Evolutionary conservation across 2,888 invertebrate species (phyloP).

Genomic region (Salticus scenicus): DNA sequence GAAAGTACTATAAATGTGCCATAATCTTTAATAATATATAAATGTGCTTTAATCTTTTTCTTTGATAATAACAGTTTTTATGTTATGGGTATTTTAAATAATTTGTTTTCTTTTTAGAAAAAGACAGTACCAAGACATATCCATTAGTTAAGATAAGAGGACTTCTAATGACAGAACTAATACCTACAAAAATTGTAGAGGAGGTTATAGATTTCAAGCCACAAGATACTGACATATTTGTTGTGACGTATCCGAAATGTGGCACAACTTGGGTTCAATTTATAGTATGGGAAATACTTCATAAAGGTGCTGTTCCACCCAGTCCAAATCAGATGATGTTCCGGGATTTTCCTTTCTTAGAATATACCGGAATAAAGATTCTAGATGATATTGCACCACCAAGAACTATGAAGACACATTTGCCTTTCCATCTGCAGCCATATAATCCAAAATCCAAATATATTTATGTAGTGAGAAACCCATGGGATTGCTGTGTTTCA

Average conservation of each 20-base stretch:
- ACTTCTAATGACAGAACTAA: constrained; percentile 28
- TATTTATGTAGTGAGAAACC: constrained; percentile 77
- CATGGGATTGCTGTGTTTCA: constrained; percentile 77
- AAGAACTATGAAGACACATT: constrained; percentile 63
- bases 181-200: background rate
- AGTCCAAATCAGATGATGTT: constrained; percentile 59
- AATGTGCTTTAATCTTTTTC: too few relatives aligned
- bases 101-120: too few relatives aligned
- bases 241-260: constrained; percentile 69
- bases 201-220: constrained; percentile 46
- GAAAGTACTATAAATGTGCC: too few relatives aligned
- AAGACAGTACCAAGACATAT: background rate
- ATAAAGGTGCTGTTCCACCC: constrained; percentile 60
- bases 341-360: constrained; percentile 63
- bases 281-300: constrained; percentile 66
- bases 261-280: constrained; percentile 70
- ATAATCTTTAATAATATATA: too few relatives aligned
- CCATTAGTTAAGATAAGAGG: constrained; percentile 31
- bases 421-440: constrained; percentile 56
- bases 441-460: constrained; percentile 65
- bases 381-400: constrained; percentile 40
- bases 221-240: constrained; percentile 47
- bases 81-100: too few relatives aligned
- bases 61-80: too few relatives aligned
- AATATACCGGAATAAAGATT: constrained; percentile 33